Base-by-base conservation (phyloP, 2,797 vertebrate species). In the Chelon auratus region DNA sequence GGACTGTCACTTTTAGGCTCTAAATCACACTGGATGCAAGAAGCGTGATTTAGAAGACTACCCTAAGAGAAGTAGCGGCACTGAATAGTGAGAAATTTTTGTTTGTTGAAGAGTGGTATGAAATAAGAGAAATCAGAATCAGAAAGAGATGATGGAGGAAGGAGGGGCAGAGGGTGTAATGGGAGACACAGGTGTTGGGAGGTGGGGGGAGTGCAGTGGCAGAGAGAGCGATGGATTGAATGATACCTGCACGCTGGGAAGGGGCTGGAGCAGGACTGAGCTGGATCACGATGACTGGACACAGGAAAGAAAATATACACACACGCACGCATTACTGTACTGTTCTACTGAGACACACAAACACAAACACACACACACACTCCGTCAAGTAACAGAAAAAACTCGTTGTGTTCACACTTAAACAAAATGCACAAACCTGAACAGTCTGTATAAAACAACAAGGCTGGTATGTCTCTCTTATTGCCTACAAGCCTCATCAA, bases 211-310 rank as follows among this genome's bases (percentile, higher is more conserved):
- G 82, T 68, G 85, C 91, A 88, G 89, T 91, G 90, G 89, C 87
- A 93, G 89, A 91, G 86, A 85, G 89, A 94, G 89, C 77, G 91
- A 93, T 94, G 92, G 92, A 88, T 86, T 93, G 90, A 94, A 93
- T 94, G 96, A 95, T 98, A 98, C 97, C 97, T 98, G 97, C 96
- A 94, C 97, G 96, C 91, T 98, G 97, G 95, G 96, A 97, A 90
- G 96, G 97, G 92, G 96, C 97, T 96, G 97, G 97, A 97, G 96
- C 96, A 94, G 96, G 96, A 96, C 96, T 97, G 96, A 98, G 97
- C 96, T 96, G 97, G 97, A 98, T 97, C 95, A 98, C 96, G 96
- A 98, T 97, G 96, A 98, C 97, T 98, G 94, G 94, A 94, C 95
- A 91, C 93, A 93, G 94, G 91, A 92, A 91, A 94, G 90, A 95